These are phyloP conservation scores for Synanthedon myopaeformis DNA, from an alignment of 2,888 invertebrate genomes.

Conservation along the genomic window DNA sequence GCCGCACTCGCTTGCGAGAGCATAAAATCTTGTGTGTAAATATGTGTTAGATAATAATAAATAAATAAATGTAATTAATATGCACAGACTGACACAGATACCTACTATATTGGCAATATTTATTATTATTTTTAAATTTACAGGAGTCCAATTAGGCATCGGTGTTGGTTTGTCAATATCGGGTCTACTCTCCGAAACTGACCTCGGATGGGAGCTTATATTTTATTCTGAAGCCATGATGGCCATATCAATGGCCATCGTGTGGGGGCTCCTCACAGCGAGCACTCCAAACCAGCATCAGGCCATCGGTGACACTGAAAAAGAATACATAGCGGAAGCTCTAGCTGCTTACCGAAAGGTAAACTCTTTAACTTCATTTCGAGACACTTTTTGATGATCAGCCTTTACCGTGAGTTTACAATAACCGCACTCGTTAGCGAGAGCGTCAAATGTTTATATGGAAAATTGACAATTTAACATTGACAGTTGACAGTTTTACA, in stretches of 20 bases:
- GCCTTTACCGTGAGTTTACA: no score
- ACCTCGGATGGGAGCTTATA: conserved; percentile 50
- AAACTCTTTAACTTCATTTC: not conserved
- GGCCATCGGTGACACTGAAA: conserved; percentile 47
- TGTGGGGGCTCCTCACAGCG: conserved; percentile 41
- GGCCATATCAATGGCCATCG: conserved; percentile 32
- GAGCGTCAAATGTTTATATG: no score
- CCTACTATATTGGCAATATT: no score
- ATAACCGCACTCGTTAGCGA: no score
- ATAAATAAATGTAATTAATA: no score
- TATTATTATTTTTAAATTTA: not conserved
- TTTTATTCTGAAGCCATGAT: conserved; percentile 47
- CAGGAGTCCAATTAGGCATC: not conserved
- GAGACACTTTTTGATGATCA: no score
- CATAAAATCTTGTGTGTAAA: no score
- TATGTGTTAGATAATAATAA: no score
- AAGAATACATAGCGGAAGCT: conserved; percentile 42
- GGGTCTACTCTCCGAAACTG: conserved; percentile 21
- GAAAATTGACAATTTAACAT: no score
- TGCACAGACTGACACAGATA: no score
- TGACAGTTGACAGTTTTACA: no score
- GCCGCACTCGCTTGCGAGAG: no score
- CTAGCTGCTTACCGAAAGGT: conserved; percentile 17
- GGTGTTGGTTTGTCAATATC: not conserved
- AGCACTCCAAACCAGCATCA: conserved; percentile 37